These are phyloP conservation scores for Pollimyrus isidori DNA, from an alignment of 2,113 vertebrate genomes.

Conservation along the genomic window DNA sequence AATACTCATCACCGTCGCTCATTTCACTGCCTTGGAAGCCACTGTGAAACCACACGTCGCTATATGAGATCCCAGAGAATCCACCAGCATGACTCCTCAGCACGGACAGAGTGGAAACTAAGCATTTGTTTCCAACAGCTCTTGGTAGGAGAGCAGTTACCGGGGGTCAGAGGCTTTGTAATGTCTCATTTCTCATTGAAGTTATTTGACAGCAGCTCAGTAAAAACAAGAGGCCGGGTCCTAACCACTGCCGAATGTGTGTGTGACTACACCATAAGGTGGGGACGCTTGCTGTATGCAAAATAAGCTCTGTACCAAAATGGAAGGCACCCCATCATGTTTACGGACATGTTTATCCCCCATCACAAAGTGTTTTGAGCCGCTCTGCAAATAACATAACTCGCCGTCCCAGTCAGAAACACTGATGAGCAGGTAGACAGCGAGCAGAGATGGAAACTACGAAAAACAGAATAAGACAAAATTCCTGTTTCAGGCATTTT, in stretches of 20 bases:
- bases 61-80: background rate
- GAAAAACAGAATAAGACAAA: background rate
- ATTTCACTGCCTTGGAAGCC: background rate
- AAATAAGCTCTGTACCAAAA: background rate
- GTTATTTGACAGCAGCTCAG: background rate
- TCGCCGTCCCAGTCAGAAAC: background rate
- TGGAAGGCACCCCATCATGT: background rate
- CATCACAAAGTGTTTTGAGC: background rate
- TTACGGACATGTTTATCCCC: background rate
- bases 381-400: background rate
- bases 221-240: background rate
- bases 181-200: slow-evolving; percentile 4
- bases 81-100: background rate
- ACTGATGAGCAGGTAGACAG: background rate
- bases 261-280: background rate
- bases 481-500: background rate
- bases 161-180: background rate
- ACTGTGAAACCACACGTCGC: background rate
- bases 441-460: background rate
- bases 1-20: background rate
- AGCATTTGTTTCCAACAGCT: background rate
- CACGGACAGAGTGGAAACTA: background rate
- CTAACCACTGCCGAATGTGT: background rate
- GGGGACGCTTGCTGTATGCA: background rate
- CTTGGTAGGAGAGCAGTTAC: background rate